phyloP scores from a whole-genome alignment of 2,888 invertebrate species.

The Drosophila multiciliata region DNA sequence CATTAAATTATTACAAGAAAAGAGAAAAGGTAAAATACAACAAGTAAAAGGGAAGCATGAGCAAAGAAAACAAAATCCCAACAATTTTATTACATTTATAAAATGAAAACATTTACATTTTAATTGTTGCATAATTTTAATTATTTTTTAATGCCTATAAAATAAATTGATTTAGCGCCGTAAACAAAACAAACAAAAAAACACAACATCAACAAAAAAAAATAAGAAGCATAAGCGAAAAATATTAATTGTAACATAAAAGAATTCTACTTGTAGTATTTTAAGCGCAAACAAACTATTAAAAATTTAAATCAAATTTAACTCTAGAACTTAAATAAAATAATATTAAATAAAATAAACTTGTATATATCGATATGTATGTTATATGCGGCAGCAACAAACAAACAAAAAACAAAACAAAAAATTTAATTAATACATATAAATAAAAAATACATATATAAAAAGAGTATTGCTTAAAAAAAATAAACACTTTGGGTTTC shows the following conservation, averaged over 20 bases:
- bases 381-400: slow-evolving; percentile 72
- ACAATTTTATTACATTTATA: slow-evolving; percentile 82
- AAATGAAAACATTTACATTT: slow-evolving; percentile 78
- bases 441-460: slow-evolving; percentile 64
- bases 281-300: slow-evolving; percentile 75
- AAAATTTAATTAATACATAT: slow-evolving; percentile 68
- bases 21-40: slow-evolving; percentile 41
- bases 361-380: slow-evolving; percentile 67
- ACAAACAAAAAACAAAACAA: slow-evolving; percentile 46
- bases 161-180: slow-evolving; percentile 60
- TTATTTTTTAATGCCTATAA: slow-evolving; percentile 73
- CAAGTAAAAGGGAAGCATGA: slow-evolving; percentile 48
- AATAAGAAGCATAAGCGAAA: slow-evolving; percentile 29
- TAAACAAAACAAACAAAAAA: slow-evolving; percentile 57
- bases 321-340: slow-evolving; percentile 61
- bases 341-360: slow-evolving; percentile 43
- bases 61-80: slow-evolving; percentile 68
- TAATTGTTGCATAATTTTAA: slow-evolving; percentile 83
- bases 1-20: slow-evolving; percentile 46
- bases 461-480: slow-evolving; percentile 64
- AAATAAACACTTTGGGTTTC: slow-evolving; percentile 62
- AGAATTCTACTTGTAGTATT: slow-evolving; percentile 53
- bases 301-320: slow-evolving; percentile 80
- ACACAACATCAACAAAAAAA: slow-evolving; percentile 41
- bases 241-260: slow-evolving; percentile 54